Percentiles rank a stretch among this genome's conserved stretches.
Conservation (phyloP, 1,140 invertebrate species). For the Drosophila repletoides region DNA sequence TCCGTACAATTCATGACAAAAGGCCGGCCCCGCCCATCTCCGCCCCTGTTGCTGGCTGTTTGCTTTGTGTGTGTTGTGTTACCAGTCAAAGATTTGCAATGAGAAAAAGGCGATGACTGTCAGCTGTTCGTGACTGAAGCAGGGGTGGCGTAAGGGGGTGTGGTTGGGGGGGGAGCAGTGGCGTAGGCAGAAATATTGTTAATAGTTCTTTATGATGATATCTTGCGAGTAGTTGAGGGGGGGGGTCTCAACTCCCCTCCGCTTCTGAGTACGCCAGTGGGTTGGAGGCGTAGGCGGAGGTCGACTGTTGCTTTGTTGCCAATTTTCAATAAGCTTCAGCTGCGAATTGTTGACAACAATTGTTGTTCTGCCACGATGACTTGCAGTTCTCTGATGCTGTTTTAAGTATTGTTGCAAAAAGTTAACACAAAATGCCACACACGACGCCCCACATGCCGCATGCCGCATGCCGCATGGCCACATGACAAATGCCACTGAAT, state of each 20-base stretch:
- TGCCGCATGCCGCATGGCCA: neutral
- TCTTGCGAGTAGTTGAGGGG: too few relatives aligned
- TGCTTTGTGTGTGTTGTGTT: constrained; percentile 29
- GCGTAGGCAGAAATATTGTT: too few relatives aligned
- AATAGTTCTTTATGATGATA: too few relatives aligned
- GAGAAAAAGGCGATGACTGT: constrained; percentile 10
- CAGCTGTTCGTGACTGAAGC: too few relatives aligned
- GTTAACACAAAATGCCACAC: constrained; percentile 38
- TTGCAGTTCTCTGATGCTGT: constrained; percentile 20
- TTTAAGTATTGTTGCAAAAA: constrained; percentile 30
- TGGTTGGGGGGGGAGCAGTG: constrained; percentile 1
- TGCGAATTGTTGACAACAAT: constrained; percentile 43
- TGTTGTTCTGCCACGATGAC: constrained; percentile 25
- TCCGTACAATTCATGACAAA: constrained; percentile 48
- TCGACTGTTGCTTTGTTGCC: constrained; percentile 40
- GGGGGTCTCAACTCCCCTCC: too few relatives aligned
- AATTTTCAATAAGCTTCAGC: constrained; percentile 48
- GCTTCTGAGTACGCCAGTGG: too few relatives aligned
- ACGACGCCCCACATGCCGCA: constrained; percentile 25
- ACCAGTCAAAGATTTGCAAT: constrained; percentile 30
- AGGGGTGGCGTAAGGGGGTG: too few relatives aligned
- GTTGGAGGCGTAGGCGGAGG: constrained; percentile 2
- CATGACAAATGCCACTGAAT: too few relatives aligned
- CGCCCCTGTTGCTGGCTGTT: neutral
- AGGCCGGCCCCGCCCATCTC: constrained; percentile 1